A percentile compares a stretch with the other conserved stretches of the same genome.
Conservation (phyloP, 92 coral and sea anemone species). For the Epizoanthus rinbou region DNA sequence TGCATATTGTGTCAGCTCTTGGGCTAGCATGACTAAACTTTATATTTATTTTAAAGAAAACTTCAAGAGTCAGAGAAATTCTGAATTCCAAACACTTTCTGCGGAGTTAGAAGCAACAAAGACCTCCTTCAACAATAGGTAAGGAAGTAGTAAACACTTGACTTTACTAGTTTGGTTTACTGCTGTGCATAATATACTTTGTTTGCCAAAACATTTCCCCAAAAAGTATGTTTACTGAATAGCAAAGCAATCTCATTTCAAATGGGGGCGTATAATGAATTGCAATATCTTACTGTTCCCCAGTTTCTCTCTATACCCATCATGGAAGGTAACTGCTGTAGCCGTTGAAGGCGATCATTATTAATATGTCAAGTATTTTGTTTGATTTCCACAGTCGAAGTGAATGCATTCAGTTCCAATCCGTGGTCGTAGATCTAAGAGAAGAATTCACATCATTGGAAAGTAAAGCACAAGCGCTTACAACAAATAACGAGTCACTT, state of each 20-base stretch:
- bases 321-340: not conserved
- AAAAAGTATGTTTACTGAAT: not conserved
- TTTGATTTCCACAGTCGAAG: not conserved
- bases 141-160: not conserved
- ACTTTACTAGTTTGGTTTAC: not conserved
- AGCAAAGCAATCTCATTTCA: not conserved
- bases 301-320: no score
- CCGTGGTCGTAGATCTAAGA: constrained; percentile 10
- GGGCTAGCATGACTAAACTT: not conserved
- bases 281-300: no score
- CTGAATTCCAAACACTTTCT: constrained; percentile 51
- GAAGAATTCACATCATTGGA: constrained; percentile 33
- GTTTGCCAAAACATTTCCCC: not conserved
- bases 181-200: not conserved
- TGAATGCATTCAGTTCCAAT: constrained; percentile 30
- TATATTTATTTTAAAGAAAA: constrained; percentile 40
- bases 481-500: not conserved
- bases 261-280: no score
- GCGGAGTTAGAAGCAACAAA: constrained; percentile 73
- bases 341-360: not conserved
- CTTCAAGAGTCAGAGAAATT: constrained; percentile 55
- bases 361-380: not conserved
- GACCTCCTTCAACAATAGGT: constrained; percentile 66
- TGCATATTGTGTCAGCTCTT: not conserved
- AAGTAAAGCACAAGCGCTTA: constrained; percentile 2